phyloP scores from a whole-genome alignment of 1,140 invertebrate genomes.

The Drosophila bifasciata region DNA sequence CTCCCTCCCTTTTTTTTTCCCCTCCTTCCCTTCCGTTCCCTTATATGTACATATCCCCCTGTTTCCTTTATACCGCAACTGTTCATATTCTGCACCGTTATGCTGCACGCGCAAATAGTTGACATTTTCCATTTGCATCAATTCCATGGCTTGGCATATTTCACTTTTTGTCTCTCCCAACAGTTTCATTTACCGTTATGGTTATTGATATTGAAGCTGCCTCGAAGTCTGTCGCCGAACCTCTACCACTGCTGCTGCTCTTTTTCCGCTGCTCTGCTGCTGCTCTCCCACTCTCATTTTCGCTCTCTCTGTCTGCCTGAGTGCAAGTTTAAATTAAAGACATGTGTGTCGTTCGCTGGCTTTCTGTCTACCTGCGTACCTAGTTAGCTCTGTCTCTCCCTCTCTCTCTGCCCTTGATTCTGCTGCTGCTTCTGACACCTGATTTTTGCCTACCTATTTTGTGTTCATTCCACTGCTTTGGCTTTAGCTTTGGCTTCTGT shows the following conservation, averaged over 20 bases:
- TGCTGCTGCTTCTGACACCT: background rate
- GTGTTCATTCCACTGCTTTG: conserved; percentile 2
- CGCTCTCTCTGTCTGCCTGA: background rate
- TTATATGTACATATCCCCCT: no score
- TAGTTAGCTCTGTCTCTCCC: background rate
- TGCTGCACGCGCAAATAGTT: conserved; percentile 63
- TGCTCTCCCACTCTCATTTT: no score
- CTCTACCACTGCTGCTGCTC: no score
- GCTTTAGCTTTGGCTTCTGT: no score
- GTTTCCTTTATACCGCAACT: conserved; percentile 7
- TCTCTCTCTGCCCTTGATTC: background rate
- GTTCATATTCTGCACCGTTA: conserved; percentile 22
- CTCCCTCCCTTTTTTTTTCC: background rate
- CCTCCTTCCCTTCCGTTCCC: background rate
- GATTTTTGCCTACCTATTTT: no score
- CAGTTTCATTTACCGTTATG: conserved; percentile 43
- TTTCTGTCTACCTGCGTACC: background rate
- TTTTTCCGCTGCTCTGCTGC: no score
- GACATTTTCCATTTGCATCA: conserved; percentile 80
- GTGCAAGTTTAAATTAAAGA: conserved; percentile 63
- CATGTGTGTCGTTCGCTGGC: conserved; percentile 16
- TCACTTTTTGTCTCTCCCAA: conserved; percentile 23
- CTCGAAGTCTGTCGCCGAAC: no score
- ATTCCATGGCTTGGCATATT: conserved; percentile 66
- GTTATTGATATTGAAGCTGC: conserved; percentile 55